A percentile compares a stretch with the other conserved stretches of the same genome.
These are phyloP conservation scores for Teleopsis dalmanni DNA, from an alignment of 1,140 invertebrate species.

Conservation along the genomic window DNA sequence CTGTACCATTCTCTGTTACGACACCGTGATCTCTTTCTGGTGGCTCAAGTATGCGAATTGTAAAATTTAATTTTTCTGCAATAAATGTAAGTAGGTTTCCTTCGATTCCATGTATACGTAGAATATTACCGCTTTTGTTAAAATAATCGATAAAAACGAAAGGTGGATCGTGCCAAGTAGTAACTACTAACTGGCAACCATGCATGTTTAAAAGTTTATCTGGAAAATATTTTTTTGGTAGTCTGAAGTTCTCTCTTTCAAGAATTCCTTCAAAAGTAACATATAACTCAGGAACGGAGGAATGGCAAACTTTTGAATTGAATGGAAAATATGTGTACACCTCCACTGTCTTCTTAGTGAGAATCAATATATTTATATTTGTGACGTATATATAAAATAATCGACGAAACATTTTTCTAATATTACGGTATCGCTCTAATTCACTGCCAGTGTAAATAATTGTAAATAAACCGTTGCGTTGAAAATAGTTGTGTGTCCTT, in stretches of 20 bases:
- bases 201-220: slow-evolving; percentile 8
- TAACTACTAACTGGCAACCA: slow-evolving; percentile 5
- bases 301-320: slow-evolving; percentile 21
- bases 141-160: slow-evolving; percentile 6
- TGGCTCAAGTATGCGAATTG: slow-evolving; percentile 13
- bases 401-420: slow-evolving; percentile 26
- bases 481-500: slow-evolving; percentile 21
- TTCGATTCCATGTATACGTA: slow-evolving; percentile 23
- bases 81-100: slow-evolving; percentile 22
- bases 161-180: slow-evolving; percentile 8
- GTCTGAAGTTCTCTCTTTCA: neutral
- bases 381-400: slow-evolving; percentile 27
- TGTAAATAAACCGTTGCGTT: slow-evolving; percentile 27
- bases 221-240: slow-evolving; percentile 9
- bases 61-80: slow-evolving; percentile 31
- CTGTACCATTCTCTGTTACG: slow-evolving; percentile 24
- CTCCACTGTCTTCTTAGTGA: slow-evolving; percentile 9
- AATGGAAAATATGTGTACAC: slow-evolving; percentile 38
- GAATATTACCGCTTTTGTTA: neutral
- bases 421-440: slow-evolving; percentile 13
- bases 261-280: slow-evolving; percentile 15
- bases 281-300: slow-evolving; percentile 16
- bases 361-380: slow-evolving; percentile 30
- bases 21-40: slow-evolving; percentile 20
- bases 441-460: slow-evolving; percentile 32